phyloP scores from a whole-genome alignment of 2,888 invertebrate genomes.

The Spicauda simplicius region DNA sequence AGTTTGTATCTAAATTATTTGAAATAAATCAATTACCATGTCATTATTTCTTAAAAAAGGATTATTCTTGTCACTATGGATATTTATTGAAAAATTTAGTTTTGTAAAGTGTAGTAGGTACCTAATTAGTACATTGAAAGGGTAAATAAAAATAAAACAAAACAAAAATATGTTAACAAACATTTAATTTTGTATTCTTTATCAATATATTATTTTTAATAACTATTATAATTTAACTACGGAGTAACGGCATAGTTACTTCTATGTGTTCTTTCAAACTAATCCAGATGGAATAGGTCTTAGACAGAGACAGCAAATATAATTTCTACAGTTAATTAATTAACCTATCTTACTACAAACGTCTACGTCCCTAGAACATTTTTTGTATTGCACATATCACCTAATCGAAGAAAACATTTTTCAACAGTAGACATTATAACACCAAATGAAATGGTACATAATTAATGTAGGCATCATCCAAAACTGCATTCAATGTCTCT shows the following conservation, averaged over 20 bases:
- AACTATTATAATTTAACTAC: slow-evolving; percentile 82
- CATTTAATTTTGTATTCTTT: slow-evolving; percentile 82
- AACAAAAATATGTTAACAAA: slow-evolving; percentile 73
- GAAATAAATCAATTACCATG: no score
- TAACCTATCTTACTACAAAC: slow-evolving; percentile 58
- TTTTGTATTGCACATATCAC: slow-evolving; percentile 78
- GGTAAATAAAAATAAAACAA: slow-evolving; percentile 48
- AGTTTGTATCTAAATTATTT: no score
- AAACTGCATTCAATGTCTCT: slow-evolving; percentile 47
- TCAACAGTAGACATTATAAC: slow-evolving; percentile 32
- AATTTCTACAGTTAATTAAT: slow-evolving; percentile 64
- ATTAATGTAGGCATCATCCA: slow-evolving; percentile 13
- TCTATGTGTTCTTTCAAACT: slow-evolving; percentile 54
- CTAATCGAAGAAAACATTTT: slow-evolving; percentile 45
- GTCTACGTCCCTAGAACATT: slow-evolving; percentile 62
- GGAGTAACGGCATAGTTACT: slow-evolving; percentile 65
- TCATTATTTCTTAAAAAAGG: no score
- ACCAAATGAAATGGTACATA: slow-evolving; percentile 25
- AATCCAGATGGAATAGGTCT: slow-evolving; percentile 56
- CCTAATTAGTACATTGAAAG: neutral
- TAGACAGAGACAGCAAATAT: slow-evolving; percentile 67
- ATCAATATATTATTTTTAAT: slow-evolving; percentile 84
- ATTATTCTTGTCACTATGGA: no score
- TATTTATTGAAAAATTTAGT: neutral
- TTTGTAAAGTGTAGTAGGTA: neutral